Conservation (phyloP, 2,888 invertebrate genomes). For the Julus scandinavius region DNA sequence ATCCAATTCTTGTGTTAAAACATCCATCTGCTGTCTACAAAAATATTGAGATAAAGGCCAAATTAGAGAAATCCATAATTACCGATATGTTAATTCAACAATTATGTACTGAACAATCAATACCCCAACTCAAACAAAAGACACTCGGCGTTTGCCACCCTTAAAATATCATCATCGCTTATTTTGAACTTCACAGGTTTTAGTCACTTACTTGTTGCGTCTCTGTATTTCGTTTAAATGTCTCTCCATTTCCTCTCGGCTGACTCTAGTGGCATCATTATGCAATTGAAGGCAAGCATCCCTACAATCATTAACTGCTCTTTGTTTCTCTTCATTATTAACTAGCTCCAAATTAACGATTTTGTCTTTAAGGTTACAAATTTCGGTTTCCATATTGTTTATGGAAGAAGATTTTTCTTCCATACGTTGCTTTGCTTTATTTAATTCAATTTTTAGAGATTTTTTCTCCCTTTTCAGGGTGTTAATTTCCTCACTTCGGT, state of each 20-base stretch:
- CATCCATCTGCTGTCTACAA: not conserved
- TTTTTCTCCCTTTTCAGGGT: constrained; percentile 19
- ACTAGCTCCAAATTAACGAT: constrained; percentile 3
- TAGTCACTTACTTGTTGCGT: constrained; percentile 29
- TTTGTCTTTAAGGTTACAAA: constrained; percentile 26
- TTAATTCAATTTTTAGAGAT: constrained; percentile 9
- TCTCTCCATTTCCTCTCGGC: not conserved
- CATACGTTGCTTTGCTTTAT: constrained; percentile 33
- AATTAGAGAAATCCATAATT: too few relatives aligned
- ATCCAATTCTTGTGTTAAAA: constrained; percentile 53
- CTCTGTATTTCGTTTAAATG: not conserved
- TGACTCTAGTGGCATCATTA: constrained; percentile 17
- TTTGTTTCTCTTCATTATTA: constrained; percentile 23
- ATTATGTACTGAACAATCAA: too few relatives aligned
- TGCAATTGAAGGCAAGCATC: constrained; percentile 45
- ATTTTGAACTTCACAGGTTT: too few relatives aligned
- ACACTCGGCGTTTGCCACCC: too few relatives aligned
- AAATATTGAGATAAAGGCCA: too few relatives aligned
- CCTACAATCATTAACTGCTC: constrained; percentile 40
- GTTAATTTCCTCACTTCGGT: not conserved
- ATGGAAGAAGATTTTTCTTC: constrained; percentile 3
- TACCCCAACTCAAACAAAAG: too few relatives aligned
- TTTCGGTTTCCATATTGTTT: not conserved
- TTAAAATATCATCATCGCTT: too few relatives aligned
- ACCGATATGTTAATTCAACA: too few relatives aligned